Conservation (phyloP, 2,888 invertebrate species). For the Panopea generosa region DNA sequence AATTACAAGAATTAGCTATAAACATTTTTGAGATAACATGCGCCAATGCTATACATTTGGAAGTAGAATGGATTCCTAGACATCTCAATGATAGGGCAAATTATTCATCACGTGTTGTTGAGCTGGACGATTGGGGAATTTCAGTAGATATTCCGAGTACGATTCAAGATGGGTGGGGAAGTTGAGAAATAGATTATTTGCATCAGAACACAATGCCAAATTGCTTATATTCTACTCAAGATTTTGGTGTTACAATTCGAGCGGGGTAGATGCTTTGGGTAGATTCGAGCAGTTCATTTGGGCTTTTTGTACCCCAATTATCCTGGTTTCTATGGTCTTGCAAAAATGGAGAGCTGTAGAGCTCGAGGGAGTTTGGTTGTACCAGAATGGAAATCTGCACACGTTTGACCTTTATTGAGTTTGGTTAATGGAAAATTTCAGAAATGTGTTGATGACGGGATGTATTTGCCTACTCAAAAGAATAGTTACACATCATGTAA, state of each 20-base stretch:
- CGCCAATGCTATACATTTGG: conserved; percentile 12
- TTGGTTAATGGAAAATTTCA: background rate
- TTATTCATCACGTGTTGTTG: conserved; percentile 22
- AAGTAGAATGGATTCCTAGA: conserved; percentile 30
- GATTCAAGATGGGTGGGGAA: conserved; percentile 32
- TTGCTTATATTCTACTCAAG: conserved; percentile 43
- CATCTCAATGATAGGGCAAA: conserved; percentile 13
- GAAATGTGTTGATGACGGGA: background rate
- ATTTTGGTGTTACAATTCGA: conserved; percentile 32
- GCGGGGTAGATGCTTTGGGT: conserved; percentile 42
- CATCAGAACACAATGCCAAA: conserved; percentile 46
- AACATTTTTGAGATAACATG: conserved; percentile 19
- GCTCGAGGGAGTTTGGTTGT: conserved; percentile 37
- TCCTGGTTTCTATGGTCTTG: conserved; percentile 26
- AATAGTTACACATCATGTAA: background rate
- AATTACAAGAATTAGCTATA: conserved; percentile 18
- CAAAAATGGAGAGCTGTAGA: conserved; percentile 24
- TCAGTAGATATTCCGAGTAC: conserved; percentile 7
- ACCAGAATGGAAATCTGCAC: conserved; percentile 46
- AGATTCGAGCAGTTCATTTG: conserved; percentile 29
- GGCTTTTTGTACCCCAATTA: conserved; percentile 45
- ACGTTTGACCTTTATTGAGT: conserved; percentile 39
- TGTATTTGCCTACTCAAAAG: conserved; percentile 9
- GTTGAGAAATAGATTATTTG: conserved; percentile 49
- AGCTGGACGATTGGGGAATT: conserved; percentile 36